Conservation (phyloP, 2,113 vertebrate genomes). For the Anguilla rostrata region DNA sequence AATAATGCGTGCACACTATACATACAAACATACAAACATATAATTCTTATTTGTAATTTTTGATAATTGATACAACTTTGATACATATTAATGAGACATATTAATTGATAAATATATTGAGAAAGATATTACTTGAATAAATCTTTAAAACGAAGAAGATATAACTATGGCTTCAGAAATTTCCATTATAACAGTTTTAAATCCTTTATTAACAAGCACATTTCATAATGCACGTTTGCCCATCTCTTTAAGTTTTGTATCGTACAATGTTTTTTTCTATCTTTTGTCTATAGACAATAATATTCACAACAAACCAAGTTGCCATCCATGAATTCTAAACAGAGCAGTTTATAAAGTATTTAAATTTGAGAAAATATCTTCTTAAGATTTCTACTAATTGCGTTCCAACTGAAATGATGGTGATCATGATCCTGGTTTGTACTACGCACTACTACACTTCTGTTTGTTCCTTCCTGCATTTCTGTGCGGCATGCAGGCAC, state of each 20-base stretch:
- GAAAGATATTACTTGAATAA: too few species aligned
- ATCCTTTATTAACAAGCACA: background rate
- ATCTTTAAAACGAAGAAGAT: too few species aligned
- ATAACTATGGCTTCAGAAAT: too few species aligned
- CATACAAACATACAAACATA: too few species aligned
- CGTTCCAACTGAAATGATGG: background rate
- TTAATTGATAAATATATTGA: too few species aligned
- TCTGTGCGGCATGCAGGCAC: background rate
- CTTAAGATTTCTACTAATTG: background rate
- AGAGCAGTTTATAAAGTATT: background rate
- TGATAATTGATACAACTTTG: too few species aligned
- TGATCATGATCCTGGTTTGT: background rate
- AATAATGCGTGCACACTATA: background rate
- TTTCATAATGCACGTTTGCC: background rate
- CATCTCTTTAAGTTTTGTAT: background rate
- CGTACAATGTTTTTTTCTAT: background rate
- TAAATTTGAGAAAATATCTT: background rate
- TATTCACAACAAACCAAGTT: background rate
- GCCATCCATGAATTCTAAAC: background rate
- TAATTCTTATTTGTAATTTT: too few species aligned
- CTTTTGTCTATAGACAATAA: background rate
- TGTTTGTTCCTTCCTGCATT: background rate
- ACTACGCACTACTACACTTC: background rate
- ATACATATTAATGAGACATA: too few species aligned
- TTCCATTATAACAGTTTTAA: background rate